These are phyloP conservation scores for Ectemnius continuus DNA, from an alignment of 2,888 invertebrate species.

Conservation along the genomic window DNA sequence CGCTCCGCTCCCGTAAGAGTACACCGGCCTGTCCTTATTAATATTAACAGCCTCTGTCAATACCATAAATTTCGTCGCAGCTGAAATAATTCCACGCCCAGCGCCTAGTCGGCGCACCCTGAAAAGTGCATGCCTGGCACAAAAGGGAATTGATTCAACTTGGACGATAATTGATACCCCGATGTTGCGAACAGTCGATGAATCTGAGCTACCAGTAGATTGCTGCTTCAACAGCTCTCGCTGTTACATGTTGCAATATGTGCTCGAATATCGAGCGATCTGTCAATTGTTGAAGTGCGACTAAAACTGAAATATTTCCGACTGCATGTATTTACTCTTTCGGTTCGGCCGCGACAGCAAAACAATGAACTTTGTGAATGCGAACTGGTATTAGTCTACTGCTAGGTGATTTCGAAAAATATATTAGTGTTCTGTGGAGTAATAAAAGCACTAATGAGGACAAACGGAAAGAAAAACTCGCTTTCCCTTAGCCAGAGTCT, in stretches of 20 bases:
- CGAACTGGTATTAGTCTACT: no score
- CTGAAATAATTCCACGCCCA: conserved; percentile 38
- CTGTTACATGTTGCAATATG: background rate
- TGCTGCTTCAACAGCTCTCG: background rate
- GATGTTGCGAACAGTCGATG: conserved; percentile 14
- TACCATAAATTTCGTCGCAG: conserved; percentile 51
- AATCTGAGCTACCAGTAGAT: conserved; percentile 16
- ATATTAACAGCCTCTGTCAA: conserved; percentile 54
- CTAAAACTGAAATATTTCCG: no score
- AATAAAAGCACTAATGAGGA: no score
- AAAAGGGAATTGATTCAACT: conserved; percentile 11
- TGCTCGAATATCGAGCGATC: background rate
- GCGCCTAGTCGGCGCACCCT: background rate
- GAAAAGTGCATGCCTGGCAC: conserved; percentile 3
- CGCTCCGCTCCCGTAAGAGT: no score
- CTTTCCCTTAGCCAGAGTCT: no score
- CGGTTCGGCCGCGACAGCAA: no score
- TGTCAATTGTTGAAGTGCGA: background rate
- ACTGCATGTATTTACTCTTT: no score
- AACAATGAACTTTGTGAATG: no score
- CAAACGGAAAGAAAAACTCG: no score
- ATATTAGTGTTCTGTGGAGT: no score
- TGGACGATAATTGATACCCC: conserved; percentile 24
- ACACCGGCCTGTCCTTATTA: conserved; percentile 39
- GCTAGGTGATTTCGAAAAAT: no score